Evolutionary conservation across 2,888 invertebrate species (phyloP).

Genomic region (Clitarchus hookeri): DNA sequence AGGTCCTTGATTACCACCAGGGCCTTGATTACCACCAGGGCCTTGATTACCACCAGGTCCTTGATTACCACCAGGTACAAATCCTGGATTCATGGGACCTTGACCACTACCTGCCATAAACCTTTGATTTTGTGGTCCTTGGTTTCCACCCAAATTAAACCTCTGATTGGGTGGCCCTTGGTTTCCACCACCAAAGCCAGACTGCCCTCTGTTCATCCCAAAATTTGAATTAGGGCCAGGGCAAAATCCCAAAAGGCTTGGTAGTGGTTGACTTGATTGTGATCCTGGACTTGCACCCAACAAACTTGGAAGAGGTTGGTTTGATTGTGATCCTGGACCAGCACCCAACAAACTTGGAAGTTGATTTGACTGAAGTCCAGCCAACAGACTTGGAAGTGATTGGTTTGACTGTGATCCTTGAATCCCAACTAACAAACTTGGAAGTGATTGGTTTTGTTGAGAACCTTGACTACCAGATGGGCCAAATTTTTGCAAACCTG

Average conservation of each 20-base stretch:
- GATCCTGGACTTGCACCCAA: background rate
- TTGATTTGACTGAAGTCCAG: background rate
- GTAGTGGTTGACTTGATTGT: background rate
- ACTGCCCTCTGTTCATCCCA: constrained; percentile 23
- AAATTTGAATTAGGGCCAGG: constrained; percentile 23
- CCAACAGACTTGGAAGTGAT: background rate
- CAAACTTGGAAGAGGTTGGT: background rate
- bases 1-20: background rate
- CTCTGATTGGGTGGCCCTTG: constrained; percentile 31
- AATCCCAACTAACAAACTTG: constrained; percentile 3
- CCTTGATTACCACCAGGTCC: constrained; percentile 10
- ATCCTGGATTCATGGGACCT: constrained; percentile 18
- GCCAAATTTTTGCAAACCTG: constrained; percentile 23
- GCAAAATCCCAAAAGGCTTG: background rate
- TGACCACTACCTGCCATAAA: background rate
- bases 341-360: constrained; percentile 30
- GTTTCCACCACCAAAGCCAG: constrained; percentile 23
- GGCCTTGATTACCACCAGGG: constrained; percentile 27
- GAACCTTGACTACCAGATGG: constrained; percentile 15
- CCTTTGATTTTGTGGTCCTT: background rate
- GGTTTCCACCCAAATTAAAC: constrained; percentile 22
- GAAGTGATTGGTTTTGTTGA: background rate
- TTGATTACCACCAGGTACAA: constrained; percentile 19
- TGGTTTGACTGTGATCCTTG: constrained; percentile 23
- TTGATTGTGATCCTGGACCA: constrained; percentile 1